Base-by-base conservation (phyloP, 2,888 invertebrate genomes). In the Sinopyrophorus schimmeli region DNA sequence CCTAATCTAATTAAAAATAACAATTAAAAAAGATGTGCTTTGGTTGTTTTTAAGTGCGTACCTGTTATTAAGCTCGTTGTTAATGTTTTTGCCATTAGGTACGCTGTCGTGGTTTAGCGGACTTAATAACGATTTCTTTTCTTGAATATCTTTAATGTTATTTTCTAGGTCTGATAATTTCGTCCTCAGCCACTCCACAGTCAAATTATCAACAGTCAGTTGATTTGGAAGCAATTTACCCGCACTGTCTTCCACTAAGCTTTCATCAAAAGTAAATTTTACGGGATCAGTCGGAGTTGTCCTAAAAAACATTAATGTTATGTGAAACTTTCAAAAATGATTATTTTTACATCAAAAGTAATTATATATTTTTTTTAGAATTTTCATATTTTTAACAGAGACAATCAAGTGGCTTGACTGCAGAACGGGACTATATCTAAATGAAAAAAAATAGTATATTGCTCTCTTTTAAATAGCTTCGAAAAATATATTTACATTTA, bases 141-240 rank as follows among this genome's bases (percentile, higher is more conserved):
- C 86, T 67, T 91, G 86, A 53, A 83, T 86, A 44, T 89, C 86
- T 68, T 86, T 88, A 24, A 92, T 76, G n/a, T 83, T 79, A n/a
- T 77, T 70, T 71, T 92, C 92, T 53, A 92, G 71, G 60, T 92
- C 92, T 9, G 78, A 80, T 41, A 91, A 74, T 66, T 89, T 88
- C 56, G 85, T 86, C 62, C 90, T 82, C 44, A 96, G 74, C 86
- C 89, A 89, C 65, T 94, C 94, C 23, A 92, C 86, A 0, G 95
- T 96, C 17, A 94, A 80, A 72, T 94, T 94, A 72, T 96, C 94
- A 0, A 95, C 90, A 0, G 93, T 91, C 56, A 96, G 71, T 67
- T 88, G 87, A 74, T 91, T 91, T n/a, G 90, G 87, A 63, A 86
- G 81, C 35, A 93, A 78, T 71, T 89, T 89, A 5, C 93, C 92